A percentile compares a stretch with the other conserved stretches of the same genome.
Conservation (phyloP, 2,113 vertebrate species). For the Neodontobutis hainanensis region DNA sequence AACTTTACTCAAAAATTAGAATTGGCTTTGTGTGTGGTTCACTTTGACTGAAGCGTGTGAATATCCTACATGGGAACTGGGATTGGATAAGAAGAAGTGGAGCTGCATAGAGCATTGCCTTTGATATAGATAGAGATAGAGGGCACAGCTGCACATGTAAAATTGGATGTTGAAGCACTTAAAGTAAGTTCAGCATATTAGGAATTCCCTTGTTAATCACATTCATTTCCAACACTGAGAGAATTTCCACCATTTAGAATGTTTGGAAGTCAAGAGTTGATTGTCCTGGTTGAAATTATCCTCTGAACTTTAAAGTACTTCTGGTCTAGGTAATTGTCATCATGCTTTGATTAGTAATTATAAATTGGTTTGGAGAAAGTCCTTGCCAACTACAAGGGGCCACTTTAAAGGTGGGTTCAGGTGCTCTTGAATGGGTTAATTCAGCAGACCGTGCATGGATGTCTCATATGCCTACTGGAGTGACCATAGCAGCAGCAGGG, state of each 20-base stretch:
- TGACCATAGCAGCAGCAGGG: constrained; percentile 13
- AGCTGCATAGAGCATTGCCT: constrained; percentile 49
- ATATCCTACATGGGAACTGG: constrained; percentile 36
- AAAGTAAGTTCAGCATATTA: constrained; percentile 33
- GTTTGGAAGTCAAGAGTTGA: constrained; percentile 12
- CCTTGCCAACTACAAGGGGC: constrained; percentile 22
- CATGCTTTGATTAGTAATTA: constrained; percentile 58
- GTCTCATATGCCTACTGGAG: constrained; percentile 38
- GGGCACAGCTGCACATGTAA: constrained; percentile 56
- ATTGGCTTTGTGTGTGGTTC: constrained; percentile 53
- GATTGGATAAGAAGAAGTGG: constrained; percentile 46
- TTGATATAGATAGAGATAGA: constrained; percentile 67
- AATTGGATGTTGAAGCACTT: constrained; percentile 71
- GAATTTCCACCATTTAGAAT: constrained; percentile 18
- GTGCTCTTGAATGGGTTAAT: constrained; percentile 69
- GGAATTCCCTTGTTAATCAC: constrained; percentile 39
- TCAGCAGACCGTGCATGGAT: constrained; percentile 36
- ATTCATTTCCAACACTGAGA: constrained; percentile 37
- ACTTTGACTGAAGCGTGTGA: constrained; percentile 48
- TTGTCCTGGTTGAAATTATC: background rate
- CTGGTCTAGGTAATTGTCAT: constrained; percentile 56
- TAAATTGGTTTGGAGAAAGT: constrained; percentile 62
- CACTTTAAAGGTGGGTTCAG: constrained; percentile 69
- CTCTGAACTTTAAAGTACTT: constrained; percentile 4
- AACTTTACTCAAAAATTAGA: constrained; percentile 58